Conservation (phyloP, 2,113 vertebrate species). For the Colinus virginianus region DNA sequence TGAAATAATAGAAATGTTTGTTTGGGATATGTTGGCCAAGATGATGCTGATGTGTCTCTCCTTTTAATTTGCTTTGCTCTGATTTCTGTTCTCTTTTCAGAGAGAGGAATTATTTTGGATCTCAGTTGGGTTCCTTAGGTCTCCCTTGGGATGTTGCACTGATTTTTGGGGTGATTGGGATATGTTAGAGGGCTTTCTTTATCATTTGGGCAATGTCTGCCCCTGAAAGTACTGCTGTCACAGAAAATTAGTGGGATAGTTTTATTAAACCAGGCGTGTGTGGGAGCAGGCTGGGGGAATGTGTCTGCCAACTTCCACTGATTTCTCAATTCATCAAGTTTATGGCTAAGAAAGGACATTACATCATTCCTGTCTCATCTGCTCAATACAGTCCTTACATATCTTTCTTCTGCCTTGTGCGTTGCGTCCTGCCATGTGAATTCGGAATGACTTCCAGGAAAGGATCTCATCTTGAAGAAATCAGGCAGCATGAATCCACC, state of each 20-base stretch:
- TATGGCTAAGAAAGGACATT: background rate
- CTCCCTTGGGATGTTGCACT: background rate
- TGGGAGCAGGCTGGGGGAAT: background rate
- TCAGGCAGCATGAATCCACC: background rate
- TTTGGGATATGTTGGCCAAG: background rate
- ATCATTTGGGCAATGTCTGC: background rate
- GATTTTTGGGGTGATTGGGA: background rate
- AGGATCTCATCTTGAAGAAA: background rate
- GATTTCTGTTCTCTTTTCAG: background rate
- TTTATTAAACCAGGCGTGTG: background rate
- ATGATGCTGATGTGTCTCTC: background rate
- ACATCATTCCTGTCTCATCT: slow-evolving; percentile 31
- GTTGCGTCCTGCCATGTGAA: accelerated
- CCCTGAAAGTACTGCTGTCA: background rate
- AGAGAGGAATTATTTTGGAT: background rate
- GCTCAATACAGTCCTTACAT: background rate
- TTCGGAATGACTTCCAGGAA: background rate
- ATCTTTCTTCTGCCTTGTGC: background rate
- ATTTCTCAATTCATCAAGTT: background rate
- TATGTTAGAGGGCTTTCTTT: background rate
- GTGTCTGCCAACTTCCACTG: background rate
- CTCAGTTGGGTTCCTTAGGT: background rate
- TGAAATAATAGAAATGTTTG: background rate
- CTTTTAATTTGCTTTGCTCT: background rate
- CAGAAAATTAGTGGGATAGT: background rate